Evolutionary conservation across 2,888 invertebrate species (phyloP).

Genomic region (Coelopa pilipes): DNA sequence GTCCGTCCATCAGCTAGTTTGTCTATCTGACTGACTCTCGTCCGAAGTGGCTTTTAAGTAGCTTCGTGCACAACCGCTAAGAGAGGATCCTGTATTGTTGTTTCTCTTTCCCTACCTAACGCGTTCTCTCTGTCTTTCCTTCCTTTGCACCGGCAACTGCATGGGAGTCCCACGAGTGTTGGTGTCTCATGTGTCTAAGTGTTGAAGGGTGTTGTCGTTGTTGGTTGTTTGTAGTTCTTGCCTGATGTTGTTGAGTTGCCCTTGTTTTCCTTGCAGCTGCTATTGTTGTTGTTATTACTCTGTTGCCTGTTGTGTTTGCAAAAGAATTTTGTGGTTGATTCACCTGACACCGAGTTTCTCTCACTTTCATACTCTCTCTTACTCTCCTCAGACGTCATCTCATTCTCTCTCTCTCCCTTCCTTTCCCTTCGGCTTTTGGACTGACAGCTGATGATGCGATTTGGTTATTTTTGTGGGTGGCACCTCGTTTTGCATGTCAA

Average conservation of each 20-base stretch:
- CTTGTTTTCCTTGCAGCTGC: too few species aligned
- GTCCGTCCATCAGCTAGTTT: too few species aligned
- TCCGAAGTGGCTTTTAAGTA: slow-evolving; percentile 27
- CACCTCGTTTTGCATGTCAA: slow-evolving; percentile 14
- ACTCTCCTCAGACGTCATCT: too few species aligned
- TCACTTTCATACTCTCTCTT: too few species aligned
- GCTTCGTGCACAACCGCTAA: slow-evolving; percentile 22
- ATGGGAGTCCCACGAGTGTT: not conserved
- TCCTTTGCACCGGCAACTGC: too few species aligned
- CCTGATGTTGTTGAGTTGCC: too few species aligned
- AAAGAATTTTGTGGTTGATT: slow-evolving; percentile 17
- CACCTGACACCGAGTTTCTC: not conserved
- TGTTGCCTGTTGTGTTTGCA: slow-evolving; percentile 16
- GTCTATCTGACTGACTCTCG: slow-evolving; percentile 2
- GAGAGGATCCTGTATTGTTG: not conserved
- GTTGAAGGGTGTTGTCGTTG: not conserved
- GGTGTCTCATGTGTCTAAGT: not conserved
- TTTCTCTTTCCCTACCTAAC: too few species aligned
- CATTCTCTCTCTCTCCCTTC: too few species aligned
- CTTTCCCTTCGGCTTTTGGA: too few species aligned
- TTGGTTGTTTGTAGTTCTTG: slow-evolving; percentile 6
- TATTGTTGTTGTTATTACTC: not conserved
- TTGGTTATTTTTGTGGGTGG: slow-evolving; percentile 1
- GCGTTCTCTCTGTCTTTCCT: too few species aligned
- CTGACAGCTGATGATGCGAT: not conserved